Evolutionary conservation across 2,113 vertebrate species (phyloP).

Genomic region (Notechis scutatus): DNA sequence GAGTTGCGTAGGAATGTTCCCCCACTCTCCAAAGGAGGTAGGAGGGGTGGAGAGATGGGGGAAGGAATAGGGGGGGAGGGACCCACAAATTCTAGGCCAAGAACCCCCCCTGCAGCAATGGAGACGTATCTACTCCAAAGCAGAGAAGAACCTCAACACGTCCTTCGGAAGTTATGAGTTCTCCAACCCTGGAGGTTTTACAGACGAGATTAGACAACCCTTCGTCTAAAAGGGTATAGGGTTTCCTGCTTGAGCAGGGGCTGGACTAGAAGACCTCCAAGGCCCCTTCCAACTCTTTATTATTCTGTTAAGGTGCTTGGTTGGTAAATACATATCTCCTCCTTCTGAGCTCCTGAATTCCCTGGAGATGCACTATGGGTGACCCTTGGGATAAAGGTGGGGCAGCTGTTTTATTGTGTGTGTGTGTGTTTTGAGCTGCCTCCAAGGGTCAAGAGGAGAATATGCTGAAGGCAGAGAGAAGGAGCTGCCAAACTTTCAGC

Average conservation of each 20-base stretch:
- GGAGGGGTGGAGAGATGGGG: neutral
- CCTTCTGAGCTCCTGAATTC: neutral
- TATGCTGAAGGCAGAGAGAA: rapidly evolving
- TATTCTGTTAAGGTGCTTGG: neutral
- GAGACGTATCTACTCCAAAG: neutral
- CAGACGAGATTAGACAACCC: neutral
- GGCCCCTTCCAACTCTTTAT: neutral
- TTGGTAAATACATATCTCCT: neutral
- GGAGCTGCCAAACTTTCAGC: conserved; percentile 29
- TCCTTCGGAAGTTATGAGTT: neutral
- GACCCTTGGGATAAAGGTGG: neutral
- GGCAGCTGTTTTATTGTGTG: neutral
- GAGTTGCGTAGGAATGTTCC: neutral
- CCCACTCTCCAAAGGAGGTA: neutral
- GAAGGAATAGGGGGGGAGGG: neutral
- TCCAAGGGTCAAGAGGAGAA: neutral
- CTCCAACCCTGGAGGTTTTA: neutral
- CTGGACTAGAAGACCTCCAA: neutral
- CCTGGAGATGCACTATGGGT: too few relatives aligned
- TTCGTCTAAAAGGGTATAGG: neutral
- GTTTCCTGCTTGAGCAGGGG: neutral
- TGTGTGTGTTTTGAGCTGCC: neutral
- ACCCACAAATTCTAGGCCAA: neutral
- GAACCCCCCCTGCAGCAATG: neutral
- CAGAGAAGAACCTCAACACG: neutral